Evolutionary conservation across 2,888 invertebrate genomes (phyloP).

Genomic region (Deladenus siricidicola): DNA sequence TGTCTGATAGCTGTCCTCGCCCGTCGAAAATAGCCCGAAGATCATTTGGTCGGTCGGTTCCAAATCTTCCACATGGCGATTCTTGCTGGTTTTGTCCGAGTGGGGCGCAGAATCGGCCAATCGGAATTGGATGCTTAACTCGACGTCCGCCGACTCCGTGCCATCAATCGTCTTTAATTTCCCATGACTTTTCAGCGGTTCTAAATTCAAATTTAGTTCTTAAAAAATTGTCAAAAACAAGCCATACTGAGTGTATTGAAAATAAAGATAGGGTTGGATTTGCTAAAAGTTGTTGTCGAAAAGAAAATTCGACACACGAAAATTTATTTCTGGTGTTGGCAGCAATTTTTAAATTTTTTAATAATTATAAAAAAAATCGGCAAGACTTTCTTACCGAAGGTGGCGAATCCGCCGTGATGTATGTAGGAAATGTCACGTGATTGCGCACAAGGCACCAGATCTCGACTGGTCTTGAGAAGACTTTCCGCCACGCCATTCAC

Average conservation of each 20-base stretch:
- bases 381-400: slow-evolving; percentile 29
- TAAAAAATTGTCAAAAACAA: no score
- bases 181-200: not conserved
- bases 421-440: slow-evolving; percentile 35
- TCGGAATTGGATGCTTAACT: not conserved
- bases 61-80: not conserved
- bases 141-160: not conserved
- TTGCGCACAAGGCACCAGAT: slow-evolving; percentile 38
- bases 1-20: slow-evolving; percentile 6
- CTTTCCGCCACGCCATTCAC: slow-evolving; percentile 23
- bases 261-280: no score
- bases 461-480: slow-evolving; percentile 26
- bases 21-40: slow-evolving; percentile 5
- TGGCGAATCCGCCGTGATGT: slow-evolving; percentile 43
- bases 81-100: not conserved
- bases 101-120: no score
- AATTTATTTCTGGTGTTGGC: no score
- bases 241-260: no score
- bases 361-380: no score
- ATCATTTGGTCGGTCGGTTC: not conserved
- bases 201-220: no score
- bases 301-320: no score
- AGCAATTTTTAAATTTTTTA: no score
- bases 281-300: no score
- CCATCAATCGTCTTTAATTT: not conserved